phyloP scores from a whole-genome alignment of 2,888 invertebrate genomes.

The Lochmaea capreae region DNA sequence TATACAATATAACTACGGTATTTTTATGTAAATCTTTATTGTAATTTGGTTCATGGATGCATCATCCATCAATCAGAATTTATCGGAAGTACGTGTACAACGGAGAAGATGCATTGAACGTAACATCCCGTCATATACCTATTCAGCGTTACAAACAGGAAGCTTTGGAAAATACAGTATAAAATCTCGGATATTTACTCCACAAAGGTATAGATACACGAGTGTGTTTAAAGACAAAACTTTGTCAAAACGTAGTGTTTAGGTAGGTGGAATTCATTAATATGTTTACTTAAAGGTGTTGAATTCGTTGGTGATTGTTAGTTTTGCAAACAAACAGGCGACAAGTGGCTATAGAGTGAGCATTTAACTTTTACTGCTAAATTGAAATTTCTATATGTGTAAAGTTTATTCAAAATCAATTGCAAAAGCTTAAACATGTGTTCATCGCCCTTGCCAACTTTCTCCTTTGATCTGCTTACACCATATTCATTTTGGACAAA shows the following conservation, averaged over 20 bases:
- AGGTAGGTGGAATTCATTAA: no score
- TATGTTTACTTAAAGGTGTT: background rate
- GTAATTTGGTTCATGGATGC: background rate
- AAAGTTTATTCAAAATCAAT: no score
- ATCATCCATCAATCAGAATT: constrained; percentile 6
- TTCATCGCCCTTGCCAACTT: no score
- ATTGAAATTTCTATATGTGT: no score
- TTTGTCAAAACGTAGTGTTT: background rate
- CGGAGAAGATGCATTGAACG: background rate
- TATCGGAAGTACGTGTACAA: background rate
- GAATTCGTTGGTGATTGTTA: background rate
- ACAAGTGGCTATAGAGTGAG: background rate
- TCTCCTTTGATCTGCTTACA: no score
- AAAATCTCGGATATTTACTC: constrained; percentile 8
- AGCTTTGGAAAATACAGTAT: background rate
- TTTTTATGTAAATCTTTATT: background rate
- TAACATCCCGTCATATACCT: background rate
- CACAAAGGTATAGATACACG: background rate
- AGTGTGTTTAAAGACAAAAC: background rate
- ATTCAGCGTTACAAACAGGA: background rate
- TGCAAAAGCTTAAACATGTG: no score
- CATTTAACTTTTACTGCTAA: no score
- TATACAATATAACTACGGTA: background rate
- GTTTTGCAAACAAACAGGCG: background rate
- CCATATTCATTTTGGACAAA: no score